Conservation (phyloP, 2,113 vertebrate genomes). For the Arizona elegans region DNA sequence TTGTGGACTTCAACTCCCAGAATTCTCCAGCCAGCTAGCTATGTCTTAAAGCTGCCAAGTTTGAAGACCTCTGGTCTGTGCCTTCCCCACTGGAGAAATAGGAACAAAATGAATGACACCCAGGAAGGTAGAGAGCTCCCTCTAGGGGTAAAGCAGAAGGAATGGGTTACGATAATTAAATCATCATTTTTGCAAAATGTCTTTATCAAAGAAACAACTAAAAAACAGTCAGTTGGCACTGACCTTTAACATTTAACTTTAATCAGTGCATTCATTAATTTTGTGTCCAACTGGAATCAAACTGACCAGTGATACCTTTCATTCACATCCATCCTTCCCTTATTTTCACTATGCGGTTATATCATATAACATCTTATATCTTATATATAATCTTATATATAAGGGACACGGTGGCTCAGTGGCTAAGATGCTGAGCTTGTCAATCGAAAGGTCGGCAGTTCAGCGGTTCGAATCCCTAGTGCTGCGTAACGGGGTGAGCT, state of each 20-base stretch:
- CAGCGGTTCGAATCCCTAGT: too few relatives aligned
- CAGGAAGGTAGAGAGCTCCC: not conserved
- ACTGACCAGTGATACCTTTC: not conserved
- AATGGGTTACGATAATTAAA: not conserved
- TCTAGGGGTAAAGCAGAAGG: not conserved
- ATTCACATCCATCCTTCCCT: not conserved
- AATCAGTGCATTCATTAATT: not conserved
- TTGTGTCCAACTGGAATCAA: not conserved
- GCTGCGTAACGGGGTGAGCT: too few relatives aligned
- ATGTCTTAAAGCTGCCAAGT: too few relatives aligned
- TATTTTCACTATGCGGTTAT: not conserved
- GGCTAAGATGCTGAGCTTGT: too few relatives aligned
- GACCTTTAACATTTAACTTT: not conserved
- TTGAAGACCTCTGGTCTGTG: too few relatives aligned
- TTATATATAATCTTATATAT: too few relatives aligned
- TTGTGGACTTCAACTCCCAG: too few relatives aligned
- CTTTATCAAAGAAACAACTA: not conserved
- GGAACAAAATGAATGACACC: not conserved
- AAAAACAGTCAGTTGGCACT: not conserved
- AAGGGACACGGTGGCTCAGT: too few relatives aligned
- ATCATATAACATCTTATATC: not conserved
- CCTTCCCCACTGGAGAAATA: not conserved
- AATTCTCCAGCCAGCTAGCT: too few relatives aligned
- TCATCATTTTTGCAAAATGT: not conserved
- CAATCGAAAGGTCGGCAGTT: too few relatives aligned